Evolutionary conservation across 1,140 invertebrate genomes (phyloP), one percentile per base, ranked within the genome.

Genomic region (Steinernema khuongi): DNA sequence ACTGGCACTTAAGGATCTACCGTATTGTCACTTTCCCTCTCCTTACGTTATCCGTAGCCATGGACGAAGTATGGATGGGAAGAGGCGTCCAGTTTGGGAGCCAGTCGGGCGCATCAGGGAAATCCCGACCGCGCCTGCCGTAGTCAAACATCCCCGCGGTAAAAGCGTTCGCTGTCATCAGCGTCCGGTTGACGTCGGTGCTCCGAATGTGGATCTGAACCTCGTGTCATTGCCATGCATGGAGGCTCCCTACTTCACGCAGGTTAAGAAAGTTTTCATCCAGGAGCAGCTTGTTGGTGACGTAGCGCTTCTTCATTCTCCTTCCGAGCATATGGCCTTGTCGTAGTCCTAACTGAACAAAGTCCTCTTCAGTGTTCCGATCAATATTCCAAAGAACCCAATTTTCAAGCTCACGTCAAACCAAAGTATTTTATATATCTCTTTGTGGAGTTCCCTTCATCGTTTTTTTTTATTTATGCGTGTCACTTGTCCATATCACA

Each of bases 91-190:
- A 79, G 28, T 71, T 67, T 14, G 29, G 68, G 1, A 73, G 73
- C 78, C 78, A 79, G 19, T 41, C 74, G 26, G 31, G 26, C 31
- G 44, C 18, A 22, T 71, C 72, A 0, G 78, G 78, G 33, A 69
- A 79, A 41, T 79, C 78, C 0, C 22, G 31, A 14, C 78, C 78
- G 1, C 44, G 17, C 26, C 26, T 60, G 22, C 78, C 78, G 26
- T 68, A 41, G 1, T 66, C 41, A 50, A 77, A 79, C 78, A 79
- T 79, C 73, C 78, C 78, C 44, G 78, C 75, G 22, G 74, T 36
- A 28, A 75, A 75, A 1, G 76, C 22, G n/a, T 74, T 31, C 11
- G 76, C 76, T 22, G 76, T 75, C 0, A 77, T 68, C 1, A 77
- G 68, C 1, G 76, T 77, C 17, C 76, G 32, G 28, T 77, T 77